Evolutionary conservation across 92 coral and sea anemone species (phyloP), one percentile per base, ranked within the genome.

Genomic region (Parazoanthus swiftii): DNA sequence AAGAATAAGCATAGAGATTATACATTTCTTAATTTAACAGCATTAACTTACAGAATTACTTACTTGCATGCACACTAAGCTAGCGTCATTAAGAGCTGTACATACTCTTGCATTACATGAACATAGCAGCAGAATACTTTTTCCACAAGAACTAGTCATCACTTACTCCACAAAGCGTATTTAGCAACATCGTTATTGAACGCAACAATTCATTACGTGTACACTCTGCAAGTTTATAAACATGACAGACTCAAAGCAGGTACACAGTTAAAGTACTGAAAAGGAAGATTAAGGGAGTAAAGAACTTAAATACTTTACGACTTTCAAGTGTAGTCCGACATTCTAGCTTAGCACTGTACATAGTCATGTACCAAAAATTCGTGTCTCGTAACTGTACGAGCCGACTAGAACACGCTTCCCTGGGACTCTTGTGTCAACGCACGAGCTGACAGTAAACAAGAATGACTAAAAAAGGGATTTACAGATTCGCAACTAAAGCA

Each of bases 1-100:
- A 72, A 35, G 73, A 80, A 80, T 42, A 80, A 80, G 73, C 72
- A 46, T 39, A 35, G 2, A 73, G 78, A 26, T 84, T 84, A 84
- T 65, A 82, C 58, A 82, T 37, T 25, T n/a, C 33, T 79, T 79
- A 50, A 2, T 16, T 84, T 26, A 70, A 50, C 77, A 71, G 87
- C 87, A 50, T 84, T 84, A 84, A 1, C 66, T 84, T 84, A 84
- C 38, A 43, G 67, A 26, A 81, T 76, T 76, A 76, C 46, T 36
- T 76, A 63, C 70, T 63, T 18, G 66, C 66, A 23, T 18, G 66
- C 66, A 23, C 66, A 58, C 66, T 14, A 58, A 58, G 3, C 66
- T 14, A 58, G 23, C 66, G 13, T 48, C 11, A 8, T 10, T 11
- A 48, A 58, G 66, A 58, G 23, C 18, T 58, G 66, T 14, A 58